Conservation (phyloP, 2,797 vertebrate species). For the Phylloscopus collybita region DNA sequence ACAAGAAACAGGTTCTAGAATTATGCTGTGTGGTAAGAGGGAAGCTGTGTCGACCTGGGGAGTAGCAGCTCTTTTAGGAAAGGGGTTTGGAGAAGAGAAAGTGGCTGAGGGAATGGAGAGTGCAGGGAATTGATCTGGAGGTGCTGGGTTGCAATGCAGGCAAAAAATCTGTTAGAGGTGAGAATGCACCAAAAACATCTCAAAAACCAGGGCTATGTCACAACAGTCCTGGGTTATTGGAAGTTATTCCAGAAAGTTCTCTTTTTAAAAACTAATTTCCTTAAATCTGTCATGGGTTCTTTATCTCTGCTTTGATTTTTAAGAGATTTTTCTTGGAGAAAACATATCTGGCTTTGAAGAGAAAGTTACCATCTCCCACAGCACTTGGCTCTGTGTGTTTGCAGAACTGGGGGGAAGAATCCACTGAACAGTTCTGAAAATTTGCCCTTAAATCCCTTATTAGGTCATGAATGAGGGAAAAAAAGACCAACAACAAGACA, state of each 20-base stretch:
- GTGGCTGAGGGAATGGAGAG: background rate
- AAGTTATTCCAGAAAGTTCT: background rate
- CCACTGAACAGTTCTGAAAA: background rate
- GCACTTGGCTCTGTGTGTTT: background rate
- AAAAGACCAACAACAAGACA: background rate
- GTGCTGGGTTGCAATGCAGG: background rate
- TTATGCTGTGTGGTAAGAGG: background rate
- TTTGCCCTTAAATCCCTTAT: background rate
- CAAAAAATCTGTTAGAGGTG: background rate
- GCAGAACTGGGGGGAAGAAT: background rate
- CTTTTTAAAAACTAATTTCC: background rate
- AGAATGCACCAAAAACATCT: background rate
- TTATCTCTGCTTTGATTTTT: background rate
- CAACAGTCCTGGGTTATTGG: background rate
- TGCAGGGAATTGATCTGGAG: background rate
- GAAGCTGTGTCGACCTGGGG: background rate
- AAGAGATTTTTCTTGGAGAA: background rate
- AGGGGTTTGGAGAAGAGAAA: background rate
- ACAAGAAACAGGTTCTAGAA: constrained; percentile 61
- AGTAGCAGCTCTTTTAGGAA: background rate
- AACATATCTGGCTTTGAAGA: background rate
- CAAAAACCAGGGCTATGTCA: background rate
- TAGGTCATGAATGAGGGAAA: background rate
- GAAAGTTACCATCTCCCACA: background rate
- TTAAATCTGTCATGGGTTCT: background rate